Evolutionary conservation across 2,888 invertebrate genomes (phyloP).

Genomic region (Drosophila phalerata): DNA sequence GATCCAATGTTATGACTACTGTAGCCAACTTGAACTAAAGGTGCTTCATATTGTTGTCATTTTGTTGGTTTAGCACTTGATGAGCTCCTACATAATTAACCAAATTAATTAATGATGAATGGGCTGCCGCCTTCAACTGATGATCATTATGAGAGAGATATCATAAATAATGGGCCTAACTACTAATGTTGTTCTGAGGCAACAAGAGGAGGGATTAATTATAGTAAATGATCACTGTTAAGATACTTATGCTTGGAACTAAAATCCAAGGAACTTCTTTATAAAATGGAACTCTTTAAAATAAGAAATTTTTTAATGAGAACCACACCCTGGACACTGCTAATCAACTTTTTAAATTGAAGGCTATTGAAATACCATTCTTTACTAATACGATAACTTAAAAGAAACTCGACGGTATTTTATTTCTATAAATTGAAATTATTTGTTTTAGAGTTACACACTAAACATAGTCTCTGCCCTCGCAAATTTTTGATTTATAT

Average conservation of each 20-base stretch:
- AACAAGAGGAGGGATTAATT: slow-evolving; percentile 2
- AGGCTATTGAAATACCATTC: neutral
- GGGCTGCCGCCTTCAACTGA: neutral
- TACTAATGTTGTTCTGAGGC: neutral
- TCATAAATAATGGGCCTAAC: slow-evolving; percentile 9
- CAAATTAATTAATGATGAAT: slow-evolving; percentile 38
- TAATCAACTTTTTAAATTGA: neutral
- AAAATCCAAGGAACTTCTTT: neutral
- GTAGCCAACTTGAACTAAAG: slow-evolving; percentile 20
- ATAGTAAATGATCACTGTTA: neutral
- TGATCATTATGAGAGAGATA: slow-evolving; percentile 20
- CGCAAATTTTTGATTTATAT: neutral
- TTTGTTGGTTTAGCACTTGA: neutral
- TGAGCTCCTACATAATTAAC: slow-evolving; percentile 34
- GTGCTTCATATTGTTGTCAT: slow-evolving; percentile 28
- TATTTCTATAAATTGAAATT: neutral
- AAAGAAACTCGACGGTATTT: neutral
- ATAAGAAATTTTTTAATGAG: no score
- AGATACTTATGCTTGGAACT: neutral
- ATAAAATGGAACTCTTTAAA: neutral
- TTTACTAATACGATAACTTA: neutral
- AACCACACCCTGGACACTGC: neutral
- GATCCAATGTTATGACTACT: slow-evolving; percentile 17
- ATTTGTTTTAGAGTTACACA: neutral
- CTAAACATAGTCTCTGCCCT: neutral